Base-by-base conservation (phyloP, 1,140 invertebrate genomes). In the Tribolium madens region DNA sequence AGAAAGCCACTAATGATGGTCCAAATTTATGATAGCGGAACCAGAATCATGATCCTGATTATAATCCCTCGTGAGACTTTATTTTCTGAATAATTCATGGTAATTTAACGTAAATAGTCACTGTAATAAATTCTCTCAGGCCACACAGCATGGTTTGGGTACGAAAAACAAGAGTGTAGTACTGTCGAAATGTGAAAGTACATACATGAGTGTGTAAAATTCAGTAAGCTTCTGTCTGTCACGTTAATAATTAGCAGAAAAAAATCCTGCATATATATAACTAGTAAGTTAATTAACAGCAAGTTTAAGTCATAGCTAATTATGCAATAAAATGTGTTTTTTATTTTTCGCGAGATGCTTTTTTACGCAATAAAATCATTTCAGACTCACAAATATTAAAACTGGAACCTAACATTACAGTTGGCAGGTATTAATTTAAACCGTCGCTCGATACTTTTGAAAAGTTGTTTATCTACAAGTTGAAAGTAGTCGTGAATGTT, bases 401-500 rank as follows among this genome's bases (percentile, higher is more conserved):
- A 64, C 57, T 64, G 57, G 57, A 64, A 33, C 57, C 57, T 33
- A 64, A 31, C 21, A 33, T 64, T 64, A 64, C 12, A 10, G 21
- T 31, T 64, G 26, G 57, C 57, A 64, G 14, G 18, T 26, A 64
- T 64, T 64, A 64, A 64, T 64, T 64, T 64, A 13, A 64, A 64
- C 14, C 57, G 57, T 64, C 57, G 26, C 57, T 64, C 14, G 57
- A 64, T 64, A 64, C 18, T 26, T 64, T 64, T 57, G 14, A 64
- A 64, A 64, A 64, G 57, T 64, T 64, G 57, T 64, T 64, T n/a
- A n/a, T 64, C 57, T 64, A 18, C 57, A 64, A 64, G 21, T 64
- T 18, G 57, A 64, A 64, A 64, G 57, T 64, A 64, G 57, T 64
- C 31, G 57, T 64, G 57, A 64, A 64, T 64, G 57, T 64, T 64